Evolutionary conservation across 2,888 invertebrate genomes (phyloP).

Genomic region (Sialis fuliginosa): DNA sequence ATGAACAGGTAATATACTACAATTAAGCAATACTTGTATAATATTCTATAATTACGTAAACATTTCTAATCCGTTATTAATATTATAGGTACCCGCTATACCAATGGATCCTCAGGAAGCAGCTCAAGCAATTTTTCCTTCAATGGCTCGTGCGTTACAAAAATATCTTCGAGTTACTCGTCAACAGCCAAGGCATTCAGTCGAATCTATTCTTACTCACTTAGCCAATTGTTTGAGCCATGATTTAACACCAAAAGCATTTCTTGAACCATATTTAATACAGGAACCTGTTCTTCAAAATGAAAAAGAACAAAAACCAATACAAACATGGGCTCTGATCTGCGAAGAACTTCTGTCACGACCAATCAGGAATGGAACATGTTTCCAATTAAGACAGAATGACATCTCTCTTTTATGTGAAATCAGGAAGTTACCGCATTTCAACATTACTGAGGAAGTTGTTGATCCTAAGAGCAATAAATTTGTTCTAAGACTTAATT

Average conservation of each 20-base stretch:
- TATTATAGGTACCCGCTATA: constrained; percentile 43
- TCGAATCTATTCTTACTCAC: constrained; percentile 82
- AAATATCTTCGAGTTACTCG: constrained; percentile 90
- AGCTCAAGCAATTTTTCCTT: constrained; percentile 94
- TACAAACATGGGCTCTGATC: constrained; percentile 93
- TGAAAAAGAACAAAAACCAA: constrained; percentile 59
- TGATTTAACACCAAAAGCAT: constrained; percentile 86
- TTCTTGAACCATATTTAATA: constrained; percentile 82
- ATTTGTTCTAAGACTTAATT: constrained; percentile 84
- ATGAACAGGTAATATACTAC: constrained; percentile 25
- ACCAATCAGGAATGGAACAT: constrained; percentile 62
- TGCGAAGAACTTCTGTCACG: constrained; percentile 83
- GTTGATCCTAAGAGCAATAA: constrained; percentile 92
- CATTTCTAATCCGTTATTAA: neutral
- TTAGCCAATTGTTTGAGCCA: constrained; percentile 82
- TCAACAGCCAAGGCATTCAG: constrained; percentile 90
- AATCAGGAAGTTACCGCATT: constrained; percentile 75
- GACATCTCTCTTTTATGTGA: constrained; percentile 83
- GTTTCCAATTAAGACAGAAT: constrained; percentile 84
- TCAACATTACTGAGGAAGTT: constrained; percentile 88
- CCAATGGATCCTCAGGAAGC: constrained; percentile 91
- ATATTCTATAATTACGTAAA: too few relatives aligned
- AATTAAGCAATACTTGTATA: too few relatives aligned
- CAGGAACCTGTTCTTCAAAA: constrained; percentile 73
- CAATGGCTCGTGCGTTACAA: constrained; percentile 87